A percentile compares a stretch with the other conserved stretches of the same genome.
Evolutionary conservation across 2,797 vertebrate species (phyloP).

Genomic region (Sphenopsis melanotis): DNA sequence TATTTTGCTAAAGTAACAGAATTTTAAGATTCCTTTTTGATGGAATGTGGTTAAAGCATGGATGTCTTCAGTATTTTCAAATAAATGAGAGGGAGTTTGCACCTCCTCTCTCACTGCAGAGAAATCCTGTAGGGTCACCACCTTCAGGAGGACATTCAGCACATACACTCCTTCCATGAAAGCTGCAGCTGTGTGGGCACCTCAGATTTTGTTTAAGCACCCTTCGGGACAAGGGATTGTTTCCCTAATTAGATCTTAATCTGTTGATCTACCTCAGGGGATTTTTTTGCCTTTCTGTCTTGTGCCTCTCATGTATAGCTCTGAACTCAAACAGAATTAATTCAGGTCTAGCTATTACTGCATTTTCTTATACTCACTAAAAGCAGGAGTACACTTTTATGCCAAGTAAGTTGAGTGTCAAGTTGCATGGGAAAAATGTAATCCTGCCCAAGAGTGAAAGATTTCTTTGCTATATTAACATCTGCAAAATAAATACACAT

Average conservation of each 20-base stretch:
- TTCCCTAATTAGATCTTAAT: neutral
- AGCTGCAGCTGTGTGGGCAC: neutral
- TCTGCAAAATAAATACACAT: conserved; percentile 26
- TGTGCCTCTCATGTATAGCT: neutral
- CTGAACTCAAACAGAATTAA: neutral
- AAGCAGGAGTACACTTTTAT: neutral
- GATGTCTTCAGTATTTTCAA: neutral
- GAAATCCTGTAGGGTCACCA: neutral
- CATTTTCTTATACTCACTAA: neutral
- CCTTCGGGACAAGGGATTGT: neutral
- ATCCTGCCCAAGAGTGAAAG: neutral
- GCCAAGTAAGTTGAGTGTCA: neutral
- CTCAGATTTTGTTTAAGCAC: neutral
- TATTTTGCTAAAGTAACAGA: neutral
- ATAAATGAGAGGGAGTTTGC: neutral
- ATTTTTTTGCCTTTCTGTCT: neutral
- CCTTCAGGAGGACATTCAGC: neutral
- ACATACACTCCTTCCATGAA: rapidly evolving
- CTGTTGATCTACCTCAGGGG: neutral
- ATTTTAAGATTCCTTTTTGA: neutral
- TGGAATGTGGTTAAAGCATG: neutral
- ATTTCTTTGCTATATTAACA: neutral
- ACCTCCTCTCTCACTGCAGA: rapidly evolving
- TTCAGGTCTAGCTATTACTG: neutral
- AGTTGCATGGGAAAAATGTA: neutral